A percentile compares a stretch with the other conserved stretches of the same genome.
Conservation (phyloP, 2,113 vertebrate genomes). For the Hiodon alosoides region DNA sequence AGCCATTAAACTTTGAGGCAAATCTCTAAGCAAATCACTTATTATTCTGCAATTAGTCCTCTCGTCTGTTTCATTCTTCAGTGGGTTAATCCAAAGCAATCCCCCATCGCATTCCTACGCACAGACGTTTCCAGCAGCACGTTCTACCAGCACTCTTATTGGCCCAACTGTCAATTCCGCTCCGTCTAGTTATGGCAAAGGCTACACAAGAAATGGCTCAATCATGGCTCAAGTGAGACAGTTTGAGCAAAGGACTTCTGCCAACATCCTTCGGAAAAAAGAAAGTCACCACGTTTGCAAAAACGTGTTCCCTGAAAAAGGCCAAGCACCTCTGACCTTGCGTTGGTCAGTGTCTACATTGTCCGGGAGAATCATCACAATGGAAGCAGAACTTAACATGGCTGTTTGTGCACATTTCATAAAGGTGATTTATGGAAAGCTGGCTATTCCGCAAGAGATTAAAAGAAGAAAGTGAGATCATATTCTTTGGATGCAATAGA, state of each 20-base stretch:
- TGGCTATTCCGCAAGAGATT: not conserved
- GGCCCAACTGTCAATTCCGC: conserved; percentile 72
- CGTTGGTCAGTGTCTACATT: no score
- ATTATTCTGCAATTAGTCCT: conserved; percentile 61
- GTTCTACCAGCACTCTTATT: conserved; percentile 73
- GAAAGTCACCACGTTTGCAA: conserved; percentile 63
- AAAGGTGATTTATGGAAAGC: not conserved
- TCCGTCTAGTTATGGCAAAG: conserved; percentile 66
- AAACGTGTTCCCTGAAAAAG: conserved; percentile 11
- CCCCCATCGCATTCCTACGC: conserved; percentile 66
- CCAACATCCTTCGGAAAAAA: conserved; percentile 71
- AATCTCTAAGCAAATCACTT: conserved; percentile 15
- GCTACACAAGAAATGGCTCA: conserved; percentile 55
- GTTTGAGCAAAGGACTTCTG: conserved; percentile 49
- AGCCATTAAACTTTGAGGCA: conserved; percentile 4
- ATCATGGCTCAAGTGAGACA: conserved; percentile 67
- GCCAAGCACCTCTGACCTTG: no score
- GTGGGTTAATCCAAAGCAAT: conserved; percentile 72
- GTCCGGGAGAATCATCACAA: no score
- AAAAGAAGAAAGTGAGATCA: not conserved
- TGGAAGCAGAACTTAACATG: no score
- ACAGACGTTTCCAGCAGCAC: conserved; percentile 67
- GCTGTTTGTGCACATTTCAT: no score
- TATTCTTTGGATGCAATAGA: no score
- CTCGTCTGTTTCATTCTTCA: conserved; percentile 65